Evolutionary conservation across 2,888 invertebrate genomes (phyloP).

Genomic region (Nomada ferruginata): DNA sequence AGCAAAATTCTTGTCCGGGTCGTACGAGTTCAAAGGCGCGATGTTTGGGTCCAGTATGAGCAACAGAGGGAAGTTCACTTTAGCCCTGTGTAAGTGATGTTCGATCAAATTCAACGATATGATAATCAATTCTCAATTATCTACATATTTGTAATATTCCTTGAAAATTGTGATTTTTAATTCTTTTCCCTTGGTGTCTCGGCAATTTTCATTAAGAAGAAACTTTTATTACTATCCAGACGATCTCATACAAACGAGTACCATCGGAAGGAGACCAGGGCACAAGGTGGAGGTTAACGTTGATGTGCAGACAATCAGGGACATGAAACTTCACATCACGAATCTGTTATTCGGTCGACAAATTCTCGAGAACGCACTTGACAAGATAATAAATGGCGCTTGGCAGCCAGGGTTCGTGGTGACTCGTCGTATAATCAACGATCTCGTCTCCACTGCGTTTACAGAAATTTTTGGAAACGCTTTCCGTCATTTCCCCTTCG

Average conservation of each 20-base stretch:
- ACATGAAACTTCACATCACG: slow-evolving; percentile 91
- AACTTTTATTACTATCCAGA: slow-evolving; percentile 65
- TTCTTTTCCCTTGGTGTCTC: too few relatives aligned
- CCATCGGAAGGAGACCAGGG: slow-evolving; percentile 86
- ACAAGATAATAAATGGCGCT: slow-evolving; percentile 91
- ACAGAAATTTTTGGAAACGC: slow-evolving; percentile 92
- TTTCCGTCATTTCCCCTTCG: slow-evolving; percentile 90
- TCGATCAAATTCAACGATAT: neutral
- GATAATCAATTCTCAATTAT: neutral
- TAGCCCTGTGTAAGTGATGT: slow-evolving; percentile 87
- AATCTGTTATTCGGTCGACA: slow-evolving; percentile 89
- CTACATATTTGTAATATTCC: neutral
- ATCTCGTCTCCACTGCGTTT: slow-evolving; percentile 92
- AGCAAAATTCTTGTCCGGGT: slow-evolving; percentile 90
- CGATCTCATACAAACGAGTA: slow-evolving; percentile 87
- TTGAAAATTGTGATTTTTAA: too few relatives aligned
- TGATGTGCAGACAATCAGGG: slow-evolving; percentile 90
- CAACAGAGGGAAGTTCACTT: slow-evolving; percentile 90
- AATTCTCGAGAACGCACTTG: slow-evolving; percentile 88
- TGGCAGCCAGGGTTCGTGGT: slow-evolving; percentile 93
- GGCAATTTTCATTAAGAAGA: too few relatives aligned
- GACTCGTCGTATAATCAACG: slow-evolving; percentile 91
- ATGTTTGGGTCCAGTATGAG: slow-evolving; percentile 87
- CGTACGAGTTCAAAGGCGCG: slow-evolving; percentile 88
- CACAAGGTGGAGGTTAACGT: slow-evolving; percentile 87